These are phyloP conservation scores for Yponomeuta sedellus DNA, from an alignment of 2,888 invertebrate species.

Conservation along the genomic window DNA sequence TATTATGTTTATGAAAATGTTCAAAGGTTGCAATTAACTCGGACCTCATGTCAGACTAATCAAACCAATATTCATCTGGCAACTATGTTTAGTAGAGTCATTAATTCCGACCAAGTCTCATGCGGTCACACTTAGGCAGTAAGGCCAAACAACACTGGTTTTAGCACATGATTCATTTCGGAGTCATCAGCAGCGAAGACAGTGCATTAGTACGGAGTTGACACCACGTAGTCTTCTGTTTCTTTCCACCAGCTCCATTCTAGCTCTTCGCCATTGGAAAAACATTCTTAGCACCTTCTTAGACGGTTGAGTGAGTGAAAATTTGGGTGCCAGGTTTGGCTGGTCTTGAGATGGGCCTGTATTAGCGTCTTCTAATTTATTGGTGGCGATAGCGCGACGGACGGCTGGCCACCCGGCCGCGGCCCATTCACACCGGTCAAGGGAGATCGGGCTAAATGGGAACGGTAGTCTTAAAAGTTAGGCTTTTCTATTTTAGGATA, in stretches of 20 bases:
- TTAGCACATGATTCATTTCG: constrained; percentile 3
- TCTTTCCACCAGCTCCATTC: not conserved
- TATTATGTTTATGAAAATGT: no score
- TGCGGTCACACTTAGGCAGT: not conserved
- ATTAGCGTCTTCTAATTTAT: constrained; percentile 75
- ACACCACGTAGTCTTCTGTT: constrained; percentile 66
- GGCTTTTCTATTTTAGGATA: not conserved
- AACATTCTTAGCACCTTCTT: not conserved
- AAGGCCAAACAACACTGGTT: not conserved
- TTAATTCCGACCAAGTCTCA: no score
- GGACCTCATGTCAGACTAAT: no score
- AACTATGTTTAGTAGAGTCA: no score
- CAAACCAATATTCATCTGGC: no score
- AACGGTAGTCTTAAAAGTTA: constrained; percentile 8
- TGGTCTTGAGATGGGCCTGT: constrained; percentile 55
- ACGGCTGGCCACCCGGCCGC: constrained; percentile 71
- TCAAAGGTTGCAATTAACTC: no score
- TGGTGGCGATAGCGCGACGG: constrained; percentile 71
- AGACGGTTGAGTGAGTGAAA: not conserved
- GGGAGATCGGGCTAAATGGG: constrained; percentile 37
- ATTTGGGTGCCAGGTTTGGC: not conserved
- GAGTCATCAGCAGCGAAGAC: constrained; percentile 25
- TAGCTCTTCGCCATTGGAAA: not conserved
- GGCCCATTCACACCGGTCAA: constrained; percentile 61
- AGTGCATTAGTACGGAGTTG: constrained; percentile 71